Conservation (phyloP, 2,113 vertebrate genomes). For the Salvator merianae region DNA sequence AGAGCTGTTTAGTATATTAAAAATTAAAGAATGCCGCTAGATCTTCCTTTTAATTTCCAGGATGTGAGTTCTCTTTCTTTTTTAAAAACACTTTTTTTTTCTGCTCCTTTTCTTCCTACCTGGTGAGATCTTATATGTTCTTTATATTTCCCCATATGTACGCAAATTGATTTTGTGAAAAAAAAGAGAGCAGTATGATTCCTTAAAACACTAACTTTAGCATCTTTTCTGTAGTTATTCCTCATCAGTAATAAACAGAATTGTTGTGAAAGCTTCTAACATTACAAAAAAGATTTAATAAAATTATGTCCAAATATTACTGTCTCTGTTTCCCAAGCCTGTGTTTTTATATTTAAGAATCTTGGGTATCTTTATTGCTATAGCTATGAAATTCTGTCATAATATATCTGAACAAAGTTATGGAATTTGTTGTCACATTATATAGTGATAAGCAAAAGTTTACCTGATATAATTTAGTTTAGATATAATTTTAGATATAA, state of each 20-base stretch:
- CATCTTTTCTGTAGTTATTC: background rate
- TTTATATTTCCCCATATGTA: too few species aligned
- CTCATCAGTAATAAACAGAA: background rate
- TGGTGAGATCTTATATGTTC: background rate
- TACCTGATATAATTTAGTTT: too few species aligned
- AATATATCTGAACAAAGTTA: fast-evolving
- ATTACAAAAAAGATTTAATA: background rate
- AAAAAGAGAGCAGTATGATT: too few species aligned
- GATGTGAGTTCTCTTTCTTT: background rate
- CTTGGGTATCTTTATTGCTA: background rate
- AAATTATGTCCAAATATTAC: background rate
- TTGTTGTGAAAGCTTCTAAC: background rate
- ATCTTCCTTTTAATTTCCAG: background rate
- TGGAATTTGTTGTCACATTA: background rate
- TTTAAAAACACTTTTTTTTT: background rate
- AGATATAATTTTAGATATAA: too few species aligned
- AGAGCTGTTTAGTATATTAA: too few species aligned
- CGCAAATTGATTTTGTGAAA: too few species aligned
- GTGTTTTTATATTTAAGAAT: background rate
- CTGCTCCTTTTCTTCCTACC: background rate
- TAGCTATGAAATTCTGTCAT: background rate
- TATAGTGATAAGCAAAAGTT: background rate
- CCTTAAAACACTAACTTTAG: too few species aligned
- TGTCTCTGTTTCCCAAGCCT: background rate
- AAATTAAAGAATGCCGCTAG: too few species aligned